These are phyloP conservation scores for Drosophila koepferae DNA, from an alignment of 2,888 invertebrate genomes.

Conservation along the genomic window DNA sequence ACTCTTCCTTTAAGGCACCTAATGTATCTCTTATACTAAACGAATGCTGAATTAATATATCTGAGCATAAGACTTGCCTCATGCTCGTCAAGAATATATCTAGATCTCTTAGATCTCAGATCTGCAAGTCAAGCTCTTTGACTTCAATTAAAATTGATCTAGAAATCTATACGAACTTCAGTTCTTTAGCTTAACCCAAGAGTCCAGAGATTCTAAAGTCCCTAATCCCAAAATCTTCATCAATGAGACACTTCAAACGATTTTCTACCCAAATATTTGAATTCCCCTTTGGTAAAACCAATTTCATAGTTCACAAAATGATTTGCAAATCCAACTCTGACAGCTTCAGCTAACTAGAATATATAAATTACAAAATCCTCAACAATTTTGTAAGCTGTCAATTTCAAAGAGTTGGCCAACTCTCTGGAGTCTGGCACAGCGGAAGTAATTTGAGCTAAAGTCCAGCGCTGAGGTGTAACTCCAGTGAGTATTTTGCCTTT, in stretches of 20 bases:
- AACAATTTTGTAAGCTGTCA: conserved; percentile 2
- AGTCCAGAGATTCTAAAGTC: too few relatives aligned
- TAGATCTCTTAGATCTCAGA: too few relatives aligned
- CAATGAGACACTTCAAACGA: not conserved
- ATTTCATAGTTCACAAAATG: not conserved
- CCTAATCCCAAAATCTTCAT: too few relatives aligned
- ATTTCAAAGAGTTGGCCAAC: not conserved
- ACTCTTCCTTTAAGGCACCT: too few relatives aligned
- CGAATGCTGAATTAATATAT: too few relatives aligned
- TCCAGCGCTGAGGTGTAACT: conserved; percentile 20
- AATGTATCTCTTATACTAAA: too few relatives aligned
- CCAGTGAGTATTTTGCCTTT: conserved; percentile 7
- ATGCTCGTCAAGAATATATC: not conserved
- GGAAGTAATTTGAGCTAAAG: conserved; percentile 65
- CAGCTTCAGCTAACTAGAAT: not conserved
- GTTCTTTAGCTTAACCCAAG: too few relatives aligned
- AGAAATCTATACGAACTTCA: not conserved
- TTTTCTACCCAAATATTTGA: not conserved
- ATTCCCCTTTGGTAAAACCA: not conserved
- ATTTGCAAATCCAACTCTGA: not conserved
- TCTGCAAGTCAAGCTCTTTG: too few relatives aligned
- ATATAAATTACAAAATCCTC: conserved; percentile 4
- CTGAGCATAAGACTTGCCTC: not conserved
- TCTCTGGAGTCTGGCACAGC: conserved; percentile 26
- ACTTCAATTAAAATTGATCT: not conserved